A percentile compares a stretch with the other conserved stretches of the same genome.
These are phyloP conservation scores for Anastrepha ludens DNA, from an alignment of 1,140 invertebrate species.

Conservation along the genomic window DNA sequence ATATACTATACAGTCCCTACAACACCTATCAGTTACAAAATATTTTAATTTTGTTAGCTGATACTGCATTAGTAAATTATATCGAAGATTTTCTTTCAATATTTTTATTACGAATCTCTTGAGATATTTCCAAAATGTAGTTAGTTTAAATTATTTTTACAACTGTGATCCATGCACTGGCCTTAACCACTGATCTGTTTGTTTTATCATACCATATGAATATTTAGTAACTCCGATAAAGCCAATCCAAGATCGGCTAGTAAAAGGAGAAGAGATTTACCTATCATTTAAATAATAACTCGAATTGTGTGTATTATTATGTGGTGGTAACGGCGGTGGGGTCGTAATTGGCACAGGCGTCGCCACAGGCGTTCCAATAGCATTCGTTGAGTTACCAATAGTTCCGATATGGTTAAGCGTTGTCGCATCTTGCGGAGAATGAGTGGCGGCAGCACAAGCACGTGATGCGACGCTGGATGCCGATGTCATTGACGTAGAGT, in stretches of 20 bases:
- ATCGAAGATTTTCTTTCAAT: too few relatives aligned
- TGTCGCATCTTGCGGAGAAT: background rate
- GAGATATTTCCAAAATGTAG: too few relatives aligned
- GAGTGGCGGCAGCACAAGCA: background rate
- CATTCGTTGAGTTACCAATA: constrained; percentile 53
- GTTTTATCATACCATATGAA: background rate
- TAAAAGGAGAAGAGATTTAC: constrained; percentile 32
- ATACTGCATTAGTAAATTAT: too few relatives aligned
- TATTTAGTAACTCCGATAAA: background rate
- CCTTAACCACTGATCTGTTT: constrained; percentile 7
- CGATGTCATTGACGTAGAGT: background rate
- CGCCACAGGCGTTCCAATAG: constrained; percentile 20
- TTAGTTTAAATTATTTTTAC: too few relatives aligned
- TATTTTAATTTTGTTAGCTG: too few relatives aligned
- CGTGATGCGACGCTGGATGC: constrained; percentile 9
- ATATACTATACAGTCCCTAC: too few relatives aligned
- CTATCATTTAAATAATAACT: constrained; percentile 53
- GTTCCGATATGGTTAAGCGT: constrained; percentile 53
- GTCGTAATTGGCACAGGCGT: background rate
- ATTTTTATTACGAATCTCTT: too few relatives aligned
- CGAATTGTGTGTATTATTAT: constrained; percentile 53
- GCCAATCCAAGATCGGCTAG: background rate
- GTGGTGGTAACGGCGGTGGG: constrained; percentile 33
- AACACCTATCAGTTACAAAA: too few relatives aligned
- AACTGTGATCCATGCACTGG: too few relatives aligned